These are phyloP conservation scores for Andrena haemorrhoa DNA, from an alignment of 2,888 invertebrate species.

Conservation along the genomic window DNA sequence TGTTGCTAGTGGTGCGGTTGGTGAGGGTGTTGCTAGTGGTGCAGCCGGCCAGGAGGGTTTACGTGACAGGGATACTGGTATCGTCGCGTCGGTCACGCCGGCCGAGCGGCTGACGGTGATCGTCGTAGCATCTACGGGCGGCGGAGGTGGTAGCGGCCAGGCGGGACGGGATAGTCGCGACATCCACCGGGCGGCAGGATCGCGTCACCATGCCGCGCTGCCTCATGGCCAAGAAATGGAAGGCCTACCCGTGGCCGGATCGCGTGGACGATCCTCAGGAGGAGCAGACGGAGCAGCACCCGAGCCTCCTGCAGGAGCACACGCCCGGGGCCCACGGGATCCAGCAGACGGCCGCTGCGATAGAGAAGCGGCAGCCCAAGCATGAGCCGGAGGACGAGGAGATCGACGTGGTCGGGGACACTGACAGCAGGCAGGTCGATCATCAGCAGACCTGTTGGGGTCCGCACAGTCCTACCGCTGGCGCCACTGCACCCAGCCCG, in stretches of 20 bases:
- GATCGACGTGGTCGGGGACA: conserved; percentile 94
- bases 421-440: conserved; percentile 77
- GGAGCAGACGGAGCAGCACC: conserved; percentile 72
- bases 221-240: conserved; percentile 98
- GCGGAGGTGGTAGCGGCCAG: conserved; percentile 5
- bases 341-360: conserved; percentile 74
- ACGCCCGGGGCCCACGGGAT: conserved; percentile 35
- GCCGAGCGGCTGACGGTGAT: conserved; percentile 28
- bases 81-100: conserved; percentile 18
- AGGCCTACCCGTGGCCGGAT: conserved; percentile 93
- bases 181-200: conserved; percentile 18
- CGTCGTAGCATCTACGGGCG: background rate
- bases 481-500: conserved; percentile 87
- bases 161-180: conserved; percentile 4
- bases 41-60: conserved; percentile 41
- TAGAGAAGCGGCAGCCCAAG: conserved; percentile 76
- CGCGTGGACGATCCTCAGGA: conserved; percentile 85
- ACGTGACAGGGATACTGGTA: conserved; percentile 46
- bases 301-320: conserved; percentile 68
- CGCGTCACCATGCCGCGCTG: conserved; percentile 92
- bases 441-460: conserved; percentile 88
- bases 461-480: conserved; percentile 91
- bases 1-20: conserved; percentile 71
- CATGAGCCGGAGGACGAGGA: conserved; percentile 87
- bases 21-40: conserved; percentile 68